Evolutionary conservation across 1,140 invertebrate genomes (phyloP).

Genomic region (Aphelinus atriplicis): DNA sequence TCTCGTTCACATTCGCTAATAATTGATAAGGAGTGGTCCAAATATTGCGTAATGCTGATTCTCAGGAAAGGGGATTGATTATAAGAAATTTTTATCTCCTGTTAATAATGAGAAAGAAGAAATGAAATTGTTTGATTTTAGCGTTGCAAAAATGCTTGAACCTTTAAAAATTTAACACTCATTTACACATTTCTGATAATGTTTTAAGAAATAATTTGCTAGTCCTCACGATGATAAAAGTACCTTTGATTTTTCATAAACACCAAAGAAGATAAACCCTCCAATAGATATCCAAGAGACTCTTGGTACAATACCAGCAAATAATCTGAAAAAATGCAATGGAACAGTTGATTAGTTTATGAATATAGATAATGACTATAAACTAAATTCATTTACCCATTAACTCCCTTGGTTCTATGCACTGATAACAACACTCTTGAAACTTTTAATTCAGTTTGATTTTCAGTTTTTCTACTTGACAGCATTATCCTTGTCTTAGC

Average conservation of each 20-base stretch:
- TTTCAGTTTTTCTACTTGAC: conserved; percentile 66
- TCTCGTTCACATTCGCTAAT: no score
- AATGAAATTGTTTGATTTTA: no score
- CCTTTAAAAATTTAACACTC: no score
- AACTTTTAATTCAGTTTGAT: conserved; percentile 48
- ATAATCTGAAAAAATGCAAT: conserved; percentile 73
- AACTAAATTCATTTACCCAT: conserved; percentile 68
- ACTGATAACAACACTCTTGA: conserved; percentile 61
- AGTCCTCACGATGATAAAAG: conserved; percentile 18
- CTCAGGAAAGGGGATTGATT: no score
- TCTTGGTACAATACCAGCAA: conserved; percentile 86
- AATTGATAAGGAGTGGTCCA: no score
- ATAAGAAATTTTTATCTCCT: no score
- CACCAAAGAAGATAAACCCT: conserved; percentile 94
- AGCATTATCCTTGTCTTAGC: conserved; percentile 97
- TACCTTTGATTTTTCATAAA: conserved; percentile 78
- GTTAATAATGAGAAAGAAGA: no score
- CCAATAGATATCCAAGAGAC: conserved; percentile 89
- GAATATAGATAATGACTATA: no score
- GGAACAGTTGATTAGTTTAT: neutral
- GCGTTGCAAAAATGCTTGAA: no score
- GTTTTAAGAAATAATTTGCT: neutral
- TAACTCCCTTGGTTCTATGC: conserved; percentile 73
- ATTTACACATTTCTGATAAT: neutral
- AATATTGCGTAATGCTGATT: no score